Conservation (phyloP, 2,888 invertebrate genomes). For the Apocheima hispidaria region DNA sequence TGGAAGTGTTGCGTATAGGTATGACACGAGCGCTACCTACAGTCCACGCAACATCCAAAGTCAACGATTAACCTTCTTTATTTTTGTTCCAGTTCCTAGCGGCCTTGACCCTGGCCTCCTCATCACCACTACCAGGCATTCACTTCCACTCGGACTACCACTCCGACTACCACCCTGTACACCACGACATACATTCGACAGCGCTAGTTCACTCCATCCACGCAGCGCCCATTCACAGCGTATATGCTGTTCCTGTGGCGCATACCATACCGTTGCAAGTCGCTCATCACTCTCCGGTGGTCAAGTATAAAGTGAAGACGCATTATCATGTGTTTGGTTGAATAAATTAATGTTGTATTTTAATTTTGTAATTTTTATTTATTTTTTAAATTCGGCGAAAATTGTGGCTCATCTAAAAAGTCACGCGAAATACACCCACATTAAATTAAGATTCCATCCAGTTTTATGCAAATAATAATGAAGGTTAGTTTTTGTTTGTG, state of each 20-base stretch:
- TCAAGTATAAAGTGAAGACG: conserved; percentile 61
- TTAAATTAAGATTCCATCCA: too few relatives aligned
- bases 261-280: conserved; percentile 40
- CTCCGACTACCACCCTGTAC: conserved; percentile 37
- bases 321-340: conserved; percentile 57
- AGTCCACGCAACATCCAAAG: too few relatives aligned
- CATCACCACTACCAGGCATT: conserved; percentile 36
- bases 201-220: conserved; percentile 55
- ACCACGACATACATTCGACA: conserved; percentile 39
- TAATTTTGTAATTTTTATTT: conserved; percentile 12
- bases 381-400: not conserved
- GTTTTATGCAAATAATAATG: too few relatives aligned
- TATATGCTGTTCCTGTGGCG: conserved; percentile 46
- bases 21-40: too few relatives aligned
- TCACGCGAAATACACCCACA: too few relatives aligned
- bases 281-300: conserved; percentile 39
- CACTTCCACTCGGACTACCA: conserved; percentile 40
- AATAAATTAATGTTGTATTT: conserved; percentile 45
- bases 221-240: conserved; percentile 45
- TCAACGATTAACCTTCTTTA: not conserved
- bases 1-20: too few relatives aligned
- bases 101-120: conserved; percentile 15
- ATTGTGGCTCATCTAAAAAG: too few relatives aligned
- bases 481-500: too few relatives aligned
- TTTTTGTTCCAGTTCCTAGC: conserved; percentile 35